These are phyloP conservation scores for Drosophila lini DNA, from an alignment of 1,140 invertebrate species.

Conservation along the genomic window DNA sequence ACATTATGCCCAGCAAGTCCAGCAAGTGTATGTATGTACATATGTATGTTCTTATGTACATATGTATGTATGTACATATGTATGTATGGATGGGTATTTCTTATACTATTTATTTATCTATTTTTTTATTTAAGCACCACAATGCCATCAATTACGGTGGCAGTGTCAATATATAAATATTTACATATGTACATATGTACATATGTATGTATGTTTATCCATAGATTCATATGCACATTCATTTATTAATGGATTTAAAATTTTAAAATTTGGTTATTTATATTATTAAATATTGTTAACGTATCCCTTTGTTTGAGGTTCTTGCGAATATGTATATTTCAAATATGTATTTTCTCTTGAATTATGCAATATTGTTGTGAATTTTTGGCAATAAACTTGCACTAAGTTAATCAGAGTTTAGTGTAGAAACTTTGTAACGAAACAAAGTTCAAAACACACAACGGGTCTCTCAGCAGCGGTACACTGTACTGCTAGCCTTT, in stretches of 20 bases:
- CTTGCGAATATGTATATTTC: too few species aligned
- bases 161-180: slow-evolving; percentile 7
- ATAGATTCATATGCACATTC: background rate
- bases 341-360: too few species aligned
- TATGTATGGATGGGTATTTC: background rate
- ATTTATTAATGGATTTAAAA: background rate
- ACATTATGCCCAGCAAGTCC: slow-evolving; percentile 19
- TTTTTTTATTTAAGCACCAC: slow-evolving; percentile 9
- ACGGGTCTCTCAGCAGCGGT: background rate
- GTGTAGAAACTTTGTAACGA: background rate
- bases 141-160: slow-evolving; percentile 16
- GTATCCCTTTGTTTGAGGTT: too few species aligned
- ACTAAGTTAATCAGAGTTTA: background rate
- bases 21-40: background rate
- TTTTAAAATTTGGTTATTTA: background rate
- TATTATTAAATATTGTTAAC: background rate
- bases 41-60: too few species aligned
- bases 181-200: background rate
- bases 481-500: background rate
- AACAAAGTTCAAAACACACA: background rate
- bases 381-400: background rate
- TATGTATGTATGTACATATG: too few species aligned
- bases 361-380: too few species aligned
- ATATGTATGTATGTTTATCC: background rate
- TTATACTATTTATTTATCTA: slow-evolving; percentile 17